Conservation (phyloP, 2,888 invertebrate species). For the Hetaerina titia region DNA sequence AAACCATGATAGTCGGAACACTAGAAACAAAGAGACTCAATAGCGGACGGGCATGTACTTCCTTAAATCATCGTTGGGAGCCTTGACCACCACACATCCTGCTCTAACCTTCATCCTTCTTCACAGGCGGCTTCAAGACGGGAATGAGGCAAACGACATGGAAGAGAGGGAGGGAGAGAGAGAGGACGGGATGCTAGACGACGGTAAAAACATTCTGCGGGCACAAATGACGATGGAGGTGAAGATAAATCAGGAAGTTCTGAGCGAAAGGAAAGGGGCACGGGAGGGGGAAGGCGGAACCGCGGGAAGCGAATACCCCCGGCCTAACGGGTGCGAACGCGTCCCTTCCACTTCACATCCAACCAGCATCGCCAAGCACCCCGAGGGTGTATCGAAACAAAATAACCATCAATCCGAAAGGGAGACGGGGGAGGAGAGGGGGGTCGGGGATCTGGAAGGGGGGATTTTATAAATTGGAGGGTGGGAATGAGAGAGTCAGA, state of each 20-base stretch:
- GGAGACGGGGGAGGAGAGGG: neutral
- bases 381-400: neutral
- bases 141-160: neutral
- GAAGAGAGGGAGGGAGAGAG: neutral
- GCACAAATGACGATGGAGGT: no score
- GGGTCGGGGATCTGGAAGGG: neutral
- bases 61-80: no score
- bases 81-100: no score
- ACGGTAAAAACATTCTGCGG: neutral
- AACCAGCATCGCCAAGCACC: neutral
- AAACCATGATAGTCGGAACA: no score
- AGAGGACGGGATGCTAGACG: neutral
- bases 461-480: neutral
- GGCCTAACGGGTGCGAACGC: neutral
- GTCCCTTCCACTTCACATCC: neutral
- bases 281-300: neutral
- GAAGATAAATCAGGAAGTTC: no score
- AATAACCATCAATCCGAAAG: slow-evolving; percentile 6
- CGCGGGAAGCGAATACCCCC: neutral
- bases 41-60: no score
- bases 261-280: no score
- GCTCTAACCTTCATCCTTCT: no score
- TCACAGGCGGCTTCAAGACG: neutral
- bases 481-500: neutral
- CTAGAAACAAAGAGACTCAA: no score